Conservation (phyloP, 2,113 vertebrate genomes). For the Campylorhamphus procurvoides region DNA sequence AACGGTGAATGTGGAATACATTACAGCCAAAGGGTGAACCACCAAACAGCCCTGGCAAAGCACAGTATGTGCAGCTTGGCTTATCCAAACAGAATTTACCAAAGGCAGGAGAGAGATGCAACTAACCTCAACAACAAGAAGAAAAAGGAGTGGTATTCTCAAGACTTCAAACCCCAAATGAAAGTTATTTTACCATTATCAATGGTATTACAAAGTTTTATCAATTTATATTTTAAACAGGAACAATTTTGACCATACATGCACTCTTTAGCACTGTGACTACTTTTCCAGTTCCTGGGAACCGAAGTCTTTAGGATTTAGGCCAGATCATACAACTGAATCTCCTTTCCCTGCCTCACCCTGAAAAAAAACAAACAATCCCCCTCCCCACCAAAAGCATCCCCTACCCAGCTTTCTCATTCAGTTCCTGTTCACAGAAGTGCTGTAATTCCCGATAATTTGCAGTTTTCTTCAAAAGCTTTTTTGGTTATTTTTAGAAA, state of each 20-base stretch:
- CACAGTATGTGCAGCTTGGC: neutral
- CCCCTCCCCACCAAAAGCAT: neutral
- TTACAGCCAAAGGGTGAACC: neutral
- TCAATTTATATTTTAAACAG: neutral
- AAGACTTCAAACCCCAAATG: neutral
- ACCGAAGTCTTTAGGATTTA: neutral
- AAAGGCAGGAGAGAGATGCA: neutral
- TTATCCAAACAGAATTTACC: neutral
- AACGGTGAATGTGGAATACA: accelerated
- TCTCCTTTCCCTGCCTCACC: neutral
- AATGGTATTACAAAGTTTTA: neutral
- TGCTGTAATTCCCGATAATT: neutral
- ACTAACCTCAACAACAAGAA: neutral
- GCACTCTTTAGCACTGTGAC: neutral
- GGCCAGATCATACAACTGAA: neutral
- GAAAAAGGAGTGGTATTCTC: neutral
- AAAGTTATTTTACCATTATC: neutral
- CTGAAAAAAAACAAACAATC: neutral
- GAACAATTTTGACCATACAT: neutral
- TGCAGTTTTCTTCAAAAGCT: neutral
- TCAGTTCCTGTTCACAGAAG: neutral
- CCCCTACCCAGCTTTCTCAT: neutral
- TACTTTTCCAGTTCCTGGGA: neutral
- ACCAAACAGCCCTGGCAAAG: neutral
- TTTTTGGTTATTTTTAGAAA: neutral